These are phyloP conservation scores for Diogma glabrata DNA, from an alignment of 2,888 invertebrate genomes.

Conservation along the genomic window DNA sequence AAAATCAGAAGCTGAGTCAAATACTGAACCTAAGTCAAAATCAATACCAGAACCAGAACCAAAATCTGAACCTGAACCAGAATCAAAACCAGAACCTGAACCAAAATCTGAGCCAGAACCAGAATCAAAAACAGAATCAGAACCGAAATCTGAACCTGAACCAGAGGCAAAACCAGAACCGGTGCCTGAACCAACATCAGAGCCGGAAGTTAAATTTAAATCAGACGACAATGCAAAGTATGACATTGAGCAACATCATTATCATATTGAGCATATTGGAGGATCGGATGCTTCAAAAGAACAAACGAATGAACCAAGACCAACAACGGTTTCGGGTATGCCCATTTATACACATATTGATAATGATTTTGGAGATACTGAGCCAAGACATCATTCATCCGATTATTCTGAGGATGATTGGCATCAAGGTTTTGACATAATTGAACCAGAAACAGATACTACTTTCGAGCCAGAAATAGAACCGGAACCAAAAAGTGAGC, in stretches of 20 bases:
- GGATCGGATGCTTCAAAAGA: constrained; percentile 33
- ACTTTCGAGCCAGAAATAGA: constrained; percentile 31
- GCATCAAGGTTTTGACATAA: too few relatives aligned
- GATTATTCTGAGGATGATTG: too few relatives aligned
- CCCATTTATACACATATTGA: too few relatives aligned
- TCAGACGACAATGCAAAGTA: constrained; percentile 21
- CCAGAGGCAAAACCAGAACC: constrained; percentile 14
- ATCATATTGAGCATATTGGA: too few relatives aligned
- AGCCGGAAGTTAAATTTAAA: constrained; percentile 32
- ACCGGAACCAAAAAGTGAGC: constrained; percentile 23
- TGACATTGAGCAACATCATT: neutral
- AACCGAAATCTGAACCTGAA: constrained; percentile 16
- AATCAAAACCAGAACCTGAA: constrained; percentile 29
- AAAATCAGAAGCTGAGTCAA: neutral
- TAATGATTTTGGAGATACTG: too few relatives aligned
- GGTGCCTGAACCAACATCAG: constrained; percentile 29
- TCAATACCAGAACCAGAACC: constrained; percentile 27
- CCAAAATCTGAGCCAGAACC: constrained; percentile 14
- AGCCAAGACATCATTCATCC: too few relatives aligned
- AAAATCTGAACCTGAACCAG: constrained; percentile 24
- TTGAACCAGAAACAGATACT: constrained; percentile 27
- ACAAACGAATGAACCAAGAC: constrained; percentile 32
- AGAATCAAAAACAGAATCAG: constrained; percentile 16
- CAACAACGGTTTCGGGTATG: too few relatives aligned
- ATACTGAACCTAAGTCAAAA: constrained; percentile 30